A percentile compares a stretch with the other conserved stretches of the same genome.
phyloP scores from a whole-genome alignment of 2,797 vertebrate species.

The Aythya fuligula region DNA sequence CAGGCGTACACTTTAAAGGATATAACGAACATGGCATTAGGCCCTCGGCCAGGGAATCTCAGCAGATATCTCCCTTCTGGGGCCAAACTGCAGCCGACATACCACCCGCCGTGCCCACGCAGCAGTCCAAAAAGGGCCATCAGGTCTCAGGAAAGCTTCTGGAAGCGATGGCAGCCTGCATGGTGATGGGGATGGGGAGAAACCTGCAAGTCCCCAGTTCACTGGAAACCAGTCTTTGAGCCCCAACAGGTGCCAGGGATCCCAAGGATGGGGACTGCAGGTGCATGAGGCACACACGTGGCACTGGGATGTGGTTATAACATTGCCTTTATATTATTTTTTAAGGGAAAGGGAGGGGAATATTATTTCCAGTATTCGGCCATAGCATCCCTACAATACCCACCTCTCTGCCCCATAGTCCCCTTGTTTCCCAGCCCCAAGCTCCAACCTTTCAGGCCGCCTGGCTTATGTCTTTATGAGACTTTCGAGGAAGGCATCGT shows the following conservation, averaged over 20 bases:
- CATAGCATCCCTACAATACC: too few species aligned
- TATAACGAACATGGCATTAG: background rate
- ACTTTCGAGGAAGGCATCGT: background rate
- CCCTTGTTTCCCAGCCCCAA: background rate
- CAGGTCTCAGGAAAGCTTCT: rapidly evolving
- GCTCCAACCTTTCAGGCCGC: background rate
- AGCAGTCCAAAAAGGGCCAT: background rate
- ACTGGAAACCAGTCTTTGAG: background rate
- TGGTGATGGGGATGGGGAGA: background rate
- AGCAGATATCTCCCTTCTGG: background rate
- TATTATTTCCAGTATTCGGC: background rate
- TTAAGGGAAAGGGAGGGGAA: background rate
- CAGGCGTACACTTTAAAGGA: background rate
- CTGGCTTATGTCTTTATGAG: background rate
- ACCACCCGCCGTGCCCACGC: background rate
- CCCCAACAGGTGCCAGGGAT: too few species aligned
- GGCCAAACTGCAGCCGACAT: background rate
- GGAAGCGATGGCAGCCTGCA: background rate
- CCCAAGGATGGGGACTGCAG: background rate
- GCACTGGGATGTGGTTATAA: background rate
- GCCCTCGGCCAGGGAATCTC: background rate
- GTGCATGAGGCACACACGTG: background rate
- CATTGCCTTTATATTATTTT: background rate
- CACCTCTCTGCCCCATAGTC: background rate
- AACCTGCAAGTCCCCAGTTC: background rate